Percentiles rank a stretch among this genome's conserved stretches.
Evolutionary conservation across 2,113 vertebrate genomes (phyloP).

Genomic region (Pristiophorus japonicus): DNA sequence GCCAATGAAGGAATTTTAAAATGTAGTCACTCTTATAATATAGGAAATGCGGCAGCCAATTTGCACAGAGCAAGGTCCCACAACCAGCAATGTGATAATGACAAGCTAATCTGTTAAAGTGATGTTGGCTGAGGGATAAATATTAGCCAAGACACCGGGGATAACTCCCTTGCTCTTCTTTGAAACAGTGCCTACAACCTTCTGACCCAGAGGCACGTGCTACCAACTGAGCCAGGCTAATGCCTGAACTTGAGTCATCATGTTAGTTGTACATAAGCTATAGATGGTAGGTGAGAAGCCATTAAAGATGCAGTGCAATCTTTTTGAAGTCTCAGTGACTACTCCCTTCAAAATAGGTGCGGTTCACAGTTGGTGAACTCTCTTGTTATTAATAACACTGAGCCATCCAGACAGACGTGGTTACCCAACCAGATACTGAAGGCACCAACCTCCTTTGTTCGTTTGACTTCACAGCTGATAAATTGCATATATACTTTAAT

Average conservation of each 20-base stretch:
- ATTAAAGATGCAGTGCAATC: not conserved
- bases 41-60: not conserved
- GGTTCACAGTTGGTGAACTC: not conserved
- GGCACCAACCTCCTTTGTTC: slow-evolving; percentile 11
- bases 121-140: not conserved
- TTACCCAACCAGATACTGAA: not conserved
- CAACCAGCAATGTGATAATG: not conserved
- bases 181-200: not conserved
- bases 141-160: not conserved
- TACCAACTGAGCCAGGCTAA: not conserved
- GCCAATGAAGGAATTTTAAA: not conserved
- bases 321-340: not conserved
- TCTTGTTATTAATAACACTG: not conserved
- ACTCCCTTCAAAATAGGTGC: not conserved
- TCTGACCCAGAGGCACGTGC: not conserved
- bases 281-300: not conserved
- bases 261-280: not conserved
- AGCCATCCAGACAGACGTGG: not conserved
- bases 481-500: too few species aligned
- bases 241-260: not conserved
- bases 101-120: not conserved
- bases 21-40: not conserved
- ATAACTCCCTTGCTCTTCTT: not conserved
- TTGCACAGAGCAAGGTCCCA: not conserved
- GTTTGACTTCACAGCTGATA: not conserved